Base-by-base conservation (phyloP, 2,797 vertebrate species). In the Sebastes cheni region DNA sequence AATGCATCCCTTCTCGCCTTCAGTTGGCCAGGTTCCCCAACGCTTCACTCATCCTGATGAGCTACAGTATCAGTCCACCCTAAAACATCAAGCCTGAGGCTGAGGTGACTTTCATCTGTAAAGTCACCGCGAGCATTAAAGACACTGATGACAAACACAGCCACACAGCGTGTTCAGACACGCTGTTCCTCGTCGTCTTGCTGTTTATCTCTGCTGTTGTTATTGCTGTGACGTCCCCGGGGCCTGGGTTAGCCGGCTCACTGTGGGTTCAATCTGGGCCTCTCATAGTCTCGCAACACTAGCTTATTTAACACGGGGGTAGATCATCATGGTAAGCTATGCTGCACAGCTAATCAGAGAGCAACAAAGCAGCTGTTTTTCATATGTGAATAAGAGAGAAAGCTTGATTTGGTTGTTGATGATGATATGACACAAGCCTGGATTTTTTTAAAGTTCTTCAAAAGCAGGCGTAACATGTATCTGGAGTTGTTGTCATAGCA, bases 111-210 rank as follows among this genome's bases (percentile, higher is more conserved):
- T 80, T 87, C 82, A 86, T 88, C 81, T 85, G 72, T 73, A 34
- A 81, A 83, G 84, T 83, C 81, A 68, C 56, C 27, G 61, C 62
- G 6, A 80, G 73, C 77, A 68, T 83, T 85, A 83, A 82, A 83
- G 85, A 79, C 85, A 79, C 54, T 68, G 64, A 79, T 84, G 89
- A 85, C 83, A 91, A 89, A 86, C 76, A 36, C 70, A 84, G 69
- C 79, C 82, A 62, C 61, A 55, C 60, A 23, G 75, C 84, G 77
- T 76, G 85, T 83, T 83, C 68, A 81, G 52, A 83, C 71, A 52
- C 39, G 58, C 70, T 76, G 67, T 71, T 84, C 68, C 68, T 68
- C 32, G 79, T 80, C 80, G 36, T 64, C 60, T 52, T 32, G 68
- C 70, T 71, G 80, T 87, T 82, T 90, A 82, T 88, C 82, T 88